A percentile compares a stretch with the other conserved stretches of the same genome.
Conservation (phyloP, 64 coral and sea anemone species). For the Acropora yongei region DNA sequence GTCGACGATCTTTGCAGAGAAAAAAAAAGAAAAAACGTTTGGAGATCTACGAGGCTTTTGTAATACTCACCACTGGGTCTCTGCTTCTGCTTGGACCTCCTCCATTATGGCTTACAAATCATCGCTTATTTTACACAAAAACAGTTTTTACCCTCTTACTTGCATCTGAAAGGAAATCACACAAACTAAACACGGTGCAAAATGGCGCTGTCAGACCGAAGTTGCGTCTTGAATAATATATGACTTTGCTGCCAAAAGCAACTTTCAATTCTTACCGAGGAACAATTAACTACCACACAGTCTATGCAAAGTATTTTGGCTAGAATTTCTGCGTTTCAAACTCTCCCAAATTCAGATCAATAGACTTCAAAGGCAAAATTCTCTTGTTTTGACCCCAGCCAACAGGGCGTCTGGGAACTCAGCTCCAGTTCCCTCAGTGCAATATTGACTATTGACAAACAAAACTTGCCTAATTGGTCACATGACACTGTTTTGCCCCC, state of each 20-base stretch:
- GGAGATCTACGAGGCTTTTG: not conserved
- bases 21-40: not conserved
- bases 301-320: not conserved
- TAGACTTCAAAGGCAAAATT: no score
- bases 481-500: not conserved
- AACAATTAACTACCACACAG: not conserved
- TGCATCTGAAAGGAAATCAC: not conserved
- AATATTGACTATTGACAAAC: not conserved
- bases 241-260: not conserved
- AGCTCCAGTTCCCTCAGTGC: not conserved
- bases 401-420: not conserved
- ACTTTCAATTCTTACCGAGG: not conserved
- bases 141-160: not conserved
- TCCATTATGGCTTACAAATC: constrained; percentile 8
- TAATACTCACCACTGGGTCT: constrained; percentile 15
- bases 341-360: not conserved
- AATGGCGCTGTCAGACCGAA: not conserved
- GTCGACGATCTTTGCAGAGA: not conserved
- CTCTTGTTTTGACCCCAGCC: no score
- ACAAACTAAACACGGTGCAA: not conserved
- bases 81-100: constrained; percentile 1
- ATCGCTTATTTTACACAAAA: not conserved
- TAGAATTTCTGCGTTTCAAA: not conserved
- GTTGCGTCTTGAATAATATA: constrained; percentile 14
- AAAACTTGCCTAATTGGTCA: not conserved